phyloP scores from a whole-genome alignment of 1,140 invertebrate species.

The Nebria ingens region DNA sequence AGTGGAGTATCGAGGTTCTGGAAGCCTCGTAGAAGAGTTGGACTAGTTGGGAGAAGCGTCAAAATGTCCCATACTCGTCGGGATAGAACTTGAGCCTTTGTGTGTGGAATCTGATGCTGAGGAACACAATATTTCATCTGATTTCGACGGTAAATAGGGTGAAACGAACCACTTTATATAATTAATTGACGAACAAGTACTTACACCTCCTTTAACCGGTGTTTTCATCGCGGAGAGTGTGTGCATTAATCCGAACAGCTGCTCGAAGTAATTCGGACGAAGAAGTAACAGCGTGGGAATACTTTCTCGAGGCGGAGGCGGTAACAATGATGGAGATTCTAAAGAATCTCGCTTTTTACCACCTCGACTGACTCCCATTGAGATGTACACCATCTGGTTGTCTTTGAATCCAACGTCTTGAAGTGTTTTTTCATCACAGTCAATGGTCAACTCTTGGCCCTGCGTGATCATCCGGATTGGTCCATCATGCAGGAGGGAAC shows the following conservation, averaged over 20 bases:
- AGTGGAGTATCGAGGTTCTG: conserved; percentile 56
- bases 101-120: conserved; percentile 69
- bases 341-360: conserved; percentile 58
- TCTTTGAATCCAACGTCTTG: conserved; percentile 89
- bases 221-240: conserved; percentile 76
- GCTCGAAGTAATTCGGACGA: conserved; percentile 78
- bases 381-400: conserved; percentile 77
- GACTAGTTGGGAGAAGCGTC: conserved; percentile 81
- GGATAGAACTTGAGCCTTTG: conserved; percentile 82
- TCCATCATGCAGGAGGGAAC: conserved; percentile 61
- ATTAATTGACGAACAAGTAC: too few species aligned
- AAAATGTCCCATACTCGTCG: conserved; percentile 88
- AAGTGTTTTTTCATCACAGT: conserved; percentile 83
- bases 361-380: conserved; percentile 67
- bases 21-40: conserved; percentile 72
- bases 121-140: too few species aligned
- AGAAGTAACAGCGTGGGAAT: conserved; percentile 76
- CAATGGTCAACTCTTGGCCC: conserved; percentile 86
- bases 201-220: conserved; percentile 52
- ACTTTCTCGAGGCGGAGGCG: conserved; percentile 68
- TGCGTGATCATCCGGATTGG: conserved; percentile 86
- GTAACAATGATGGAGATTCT: conserved; percentile 65
- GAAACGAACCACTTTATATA: background rate
- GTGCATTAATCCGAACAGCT: conserved; percentile 81
- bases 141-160: too few species aligned